These are phyloP conservation scores for Chelidonichthys spinosus DNA, from an alignment of 2,797 vertebrate genomes.

Conservation along the genomic window DNA sequence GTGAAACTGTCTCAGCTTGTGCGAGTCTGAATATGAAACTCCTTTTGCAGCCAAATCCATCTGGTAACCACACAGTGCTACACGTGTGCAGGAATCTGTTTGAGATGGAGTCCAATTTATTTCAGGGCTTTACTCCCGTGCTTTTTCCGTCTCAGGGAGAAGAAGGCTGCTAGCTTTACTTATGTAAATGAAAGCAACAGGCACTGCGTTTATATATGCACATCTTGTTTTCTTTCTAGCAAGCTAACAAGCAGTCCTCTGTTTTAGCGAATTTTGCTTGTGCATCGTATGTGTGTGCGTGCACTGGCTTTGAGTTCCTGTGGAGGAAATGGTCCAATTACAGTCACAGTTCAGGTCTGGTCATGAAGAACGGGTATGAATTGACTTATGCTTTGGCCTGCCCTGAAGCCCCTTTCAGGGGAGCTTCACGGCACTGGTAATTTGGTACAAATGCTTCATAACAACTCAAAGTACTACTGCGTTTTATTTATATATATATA, in stretches of 20 bases:
- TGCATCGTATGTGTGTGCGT: slow-evolving; percentile 13
- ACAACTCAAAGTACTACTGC: too few species aligned
- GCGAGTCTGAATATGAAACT: slow-evolving; percentile 63
- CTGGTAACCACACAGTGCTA: slow-evolving; percentile 60
- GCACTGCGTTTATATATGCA: slow-evolving; percentile 34
- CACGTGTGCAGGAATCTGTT: slow-evolving; percentile 50
- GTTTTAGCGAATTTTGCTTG: slow-evolving; percentile 3
- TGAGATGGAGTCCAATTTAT: slow-evolving; percentile 31
- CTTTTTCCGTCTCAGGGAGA: slow-evolving; percentile 15
- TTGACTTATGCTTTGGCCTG: slow-evolving; percentile 35
- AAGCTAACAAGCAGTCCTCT: slow-evolving; percentile 31
- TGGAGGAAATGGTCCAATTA: slow-evolving; percentile 54
- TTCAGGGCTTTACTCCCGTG: slow-evolving; percentile 2
- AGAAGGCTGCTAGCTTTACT: slow-evolving; percentile 19
- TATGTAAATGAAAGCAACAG: slow-evolving; percentile 59
- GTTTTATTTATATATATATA: too few species aligned
- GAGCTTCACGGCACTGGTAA: slow-evolving; percentile 19
- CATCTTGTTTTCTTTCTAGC: slow-evolving; percentile 34
- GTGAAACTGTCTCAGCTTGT: slow-evolving; percentile 67
- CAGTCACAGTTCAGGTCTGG: slow-evolving; percentile 20
- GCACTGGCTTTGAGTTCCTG: slow-evolving; percentile 7
- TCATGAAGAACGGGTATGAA: slow-evolving; percentile 33
- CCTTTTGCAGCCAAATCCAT: slow-evolving; percentile 70
- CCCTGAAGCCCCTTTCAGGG: slow-evolving; percentile 15
- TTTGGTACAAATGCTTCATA: slow-evolving; percentile 36